Evolutionary conservation across 2,888 invertebrate genomes (phyloP).

Genomic region (Tachina grossa): DNA sequence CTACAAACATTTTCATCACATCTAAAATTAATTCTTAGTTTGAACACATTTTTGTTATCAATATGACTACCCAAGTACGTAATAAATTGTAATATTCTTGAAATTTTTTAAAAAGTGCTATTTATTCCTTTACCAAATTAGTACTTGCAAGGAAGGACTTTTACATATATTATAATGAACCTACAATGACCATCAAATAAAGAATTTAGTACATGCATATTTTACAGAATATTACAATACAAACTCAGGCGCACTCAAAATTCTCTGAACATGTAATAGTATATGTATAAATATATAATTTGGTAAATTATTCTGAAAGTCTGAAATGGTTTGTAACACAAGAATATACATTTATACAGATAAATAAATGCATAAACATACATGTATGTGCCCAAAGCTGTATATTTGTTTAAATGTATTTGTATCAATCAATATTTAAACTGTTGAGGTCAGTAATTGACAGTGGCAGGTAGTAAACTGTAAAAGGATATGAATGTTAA

Average conservation of each 20-base stretch:
- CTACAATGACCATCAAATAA: slow-evolving; percentile 37
- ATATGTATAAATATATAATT: slow-evolving; percentile 36
- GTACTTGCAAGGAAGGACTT: slow-evolving; percentile 17
- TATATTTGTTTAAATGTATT: slow-evolving; percentile 67
- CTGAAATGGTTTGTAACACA: slow-evolving; percentile 26
- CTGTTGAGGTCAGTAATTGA: slow-evolving; percentile 72
- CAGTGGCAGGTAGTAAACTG: slow-evolving; percentile 67
- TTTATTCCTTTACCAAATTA: slow-evolving; percentile 46
- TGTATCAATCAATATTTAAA: slow-evolving; percentile 79
- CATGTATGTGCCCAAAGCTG: background rate
- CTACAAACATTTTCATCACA: no score
- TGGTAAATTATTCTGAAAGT: slow-evolving; percentile 53
- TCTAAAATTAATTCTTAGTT: background rate
- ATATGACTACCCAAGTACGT: background rate
- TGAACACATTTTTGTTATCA: background rate
- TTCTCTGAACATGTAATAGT: background rate
- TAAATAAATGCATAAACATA: background rate
- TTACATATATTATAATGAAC: slow-evolving; percentile 13
- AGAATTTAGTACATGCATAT: slow-evolving; percentile 61
- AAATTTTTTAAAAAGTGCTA: background rate
- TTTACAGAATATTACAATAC: slow-evolving; percentile 60
- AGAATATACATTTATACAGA: background rate
- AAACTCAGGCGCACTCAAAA: background rate
- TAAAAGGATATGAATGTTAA: slow-evolving; percentile 68
- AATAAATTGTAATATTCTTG: background rate